Evolutionary conservation across 2,888 invertebrate genomes (phyloP), one percentile per base, ranked within the genome.

Genomic region (Drosophila meridionalis): DNA sequence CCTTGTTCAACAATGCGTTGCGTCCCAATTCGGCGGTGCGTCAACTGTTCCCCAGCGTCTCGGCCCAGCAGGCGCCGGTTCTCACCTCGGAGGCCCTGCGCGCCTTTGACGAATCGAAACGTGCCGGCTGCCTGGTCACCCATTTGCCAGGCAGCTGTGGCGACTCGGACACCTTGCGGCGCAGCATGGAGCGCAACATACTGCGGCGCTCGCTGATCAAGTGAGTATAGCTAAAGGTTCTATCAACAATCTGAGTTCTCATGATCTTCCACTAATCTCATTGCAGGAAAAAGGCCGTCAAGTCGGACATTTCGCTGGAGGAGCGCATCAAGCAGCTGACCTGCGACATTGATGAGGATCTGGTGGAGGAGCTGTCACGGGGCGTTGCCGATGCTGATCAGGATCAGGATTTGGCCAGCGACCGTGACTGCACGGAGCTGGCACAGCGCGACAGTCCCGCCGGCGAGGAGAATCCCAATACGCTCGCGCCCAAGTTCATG

Each of bases 241-340:
- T 0, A 3, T 26, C 5, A 26, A 0, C 11, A 3, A 32, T 43
- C 4, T 4, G 7, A 43, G 30, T 26, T n/a, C 7, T 32, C 30
- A 30, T 20, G 6, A 4, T 57, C 5, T 28, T 4, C 9, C 0
- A 6, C 4, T 7, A 0, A 4, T 26, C 12, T 0, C 43, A 8
- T 63, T 66, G 5, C 61, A 93, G 93, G 62, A 93, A 93, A 90
- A 93, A 93, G 66, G 89, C 92, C 56, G 89, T 91, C 26, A 92
- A 92, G 77, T 91, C 93, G 14, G 97, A 97, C 80, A 96, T 97
- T 61, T 97, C 97, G 0, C 94, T 98, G 45, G 97, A 97, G 66
- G 98, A 98, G 90, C 95, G 97, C 73, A 97, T 98, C 78, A 96
- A 97, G 55, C 96, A 96, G 90, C 93, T 98, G 57, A 98, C 98